A percentile compares a stretch with the other conserved stretches of the same genome.
Conservation (phyloP, 2,113 vertebrate genomes). For the Phasianus colchicus region DNA sequence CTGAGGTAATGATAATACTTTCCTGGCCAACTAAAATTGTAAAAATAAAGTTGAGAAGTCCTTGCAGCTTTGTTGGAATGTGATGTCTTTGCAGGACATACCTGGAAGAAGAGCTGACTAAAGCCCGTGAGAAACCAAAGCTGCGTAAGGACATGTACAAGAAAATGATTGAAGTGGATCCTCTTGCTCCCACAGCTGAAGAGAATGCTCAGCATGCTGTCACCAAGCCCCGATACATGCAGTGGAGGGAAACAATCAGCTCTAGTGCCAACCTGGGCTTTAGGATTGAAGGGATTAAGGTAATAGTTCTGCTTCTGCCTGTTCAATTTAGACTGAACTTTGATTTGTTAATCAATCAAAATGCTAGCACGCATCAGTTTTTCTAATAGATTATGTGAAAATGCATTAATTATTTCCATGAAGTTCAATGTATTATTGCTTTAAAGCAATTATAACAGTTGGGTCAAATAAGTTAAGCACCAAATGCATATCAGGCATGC, state of each 20-base stretch:
- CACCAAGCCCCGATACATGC: slow-evolving; percentile 98
- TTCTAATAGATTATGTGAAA: neutral
- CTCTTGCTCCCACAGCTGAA: slow-evolving; percentile 87
- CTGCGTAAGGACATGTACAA: slow-evolving; percentile 94
- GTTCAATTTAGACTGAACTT: neutral
- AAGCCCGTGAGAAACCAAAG: slow-evolving; percentile 92
- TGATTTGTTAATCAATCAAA: neutral
- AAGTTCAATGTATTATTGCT: neutral
- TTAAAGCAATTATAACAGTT: neutral
- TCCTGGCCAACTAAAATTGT: neutral
- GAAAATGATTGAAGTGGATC: slow-evolving; percentile 97
- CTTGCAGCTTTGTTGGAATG: neutral
- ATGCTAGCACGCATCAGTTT: neutral
- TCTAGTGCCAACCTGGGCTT: slow-evolving; percentile 95
- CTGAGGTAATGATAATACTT: neutral
- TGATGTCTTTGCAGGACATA: slow-evolving; percentile 86
- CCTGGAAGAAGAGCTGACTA: slow-evolving; percentile 93
- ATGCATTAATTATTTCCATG: neutral
- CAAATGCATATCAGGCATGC: neutral
- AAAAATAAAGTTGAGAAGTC: neutral
- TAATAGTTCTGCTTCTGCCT: slow-evolving; percentile 55
- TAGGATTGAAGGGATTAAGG: slow-evolving; percentile 98
- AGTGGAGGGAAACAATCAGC: slow-evolving; percentile 97
- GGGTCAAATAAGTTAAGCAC: neutral
- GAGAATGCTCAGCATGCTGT: slow-evolving; percentile 89